Evolutionary conservation across 2,797 vertebrate genomes (phyloP).

Genomic region (Pantherophis alleghaniensis): DNA sequence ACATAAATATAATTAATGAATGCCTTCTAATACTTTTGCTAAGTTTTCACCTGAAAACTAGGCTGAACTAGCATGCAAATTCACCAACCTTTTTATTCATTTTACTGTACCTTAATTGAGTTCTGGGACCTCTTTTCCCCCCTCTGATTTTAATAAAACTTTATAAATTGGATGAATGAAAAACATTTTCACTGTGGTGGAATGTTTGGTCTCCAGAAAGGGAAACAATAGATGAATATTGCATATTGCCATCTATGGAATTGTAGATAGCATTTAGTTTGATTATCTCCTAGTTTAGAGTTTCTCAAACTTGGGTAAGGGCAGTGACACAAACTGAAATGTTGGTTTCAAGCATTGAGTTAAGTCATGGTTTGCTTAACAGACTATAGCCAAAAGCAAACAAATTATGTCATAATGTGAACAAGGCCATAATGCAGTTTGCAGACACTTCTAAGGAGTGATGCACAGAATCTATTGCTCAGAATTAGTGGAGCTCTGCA

Average conservation of each 20-base stretch:
- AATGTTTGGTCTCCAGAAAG: not conserved
- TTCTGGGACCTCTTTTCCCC: not conserved
- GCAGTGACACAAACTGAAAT: not conserved
- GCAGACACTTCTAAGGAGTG: not conserved
- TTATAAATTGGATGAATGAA: not conserved
- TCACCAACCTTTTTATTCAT: not conserved
- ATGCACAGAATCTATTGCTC: not conserved
- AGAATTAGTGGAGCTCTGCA: not conserved
- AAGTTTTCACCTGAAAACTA: not conserved
- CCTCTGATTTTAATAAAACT: not conserved
- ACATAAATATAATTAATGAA: not conserved
- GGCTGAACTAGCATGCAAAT: not conserved
- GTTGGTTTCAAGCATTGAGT: not conserved
- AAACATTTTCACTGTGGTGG: not conserved
- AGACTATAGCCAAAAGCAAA: not conserved
- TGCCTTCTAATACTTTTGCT: not conserved
- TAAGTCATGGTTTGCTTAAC: not conserved
- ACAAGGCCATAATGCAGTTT: not conserved
- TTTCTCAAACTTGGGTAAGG: not conserved
- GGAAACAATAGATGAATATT: not conserved
- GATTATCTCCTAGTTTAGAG: not conserved
- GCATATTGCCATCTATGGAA: not conserved
- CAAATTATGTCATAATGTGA: not conserved
- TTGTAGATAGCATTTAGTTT: not conserved
- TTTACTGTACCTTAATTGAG: not conserved